phyloP scores from a whole-genome alignment of 2,888 invertebrate species.

The Sicus ferrugineus region DNA sequence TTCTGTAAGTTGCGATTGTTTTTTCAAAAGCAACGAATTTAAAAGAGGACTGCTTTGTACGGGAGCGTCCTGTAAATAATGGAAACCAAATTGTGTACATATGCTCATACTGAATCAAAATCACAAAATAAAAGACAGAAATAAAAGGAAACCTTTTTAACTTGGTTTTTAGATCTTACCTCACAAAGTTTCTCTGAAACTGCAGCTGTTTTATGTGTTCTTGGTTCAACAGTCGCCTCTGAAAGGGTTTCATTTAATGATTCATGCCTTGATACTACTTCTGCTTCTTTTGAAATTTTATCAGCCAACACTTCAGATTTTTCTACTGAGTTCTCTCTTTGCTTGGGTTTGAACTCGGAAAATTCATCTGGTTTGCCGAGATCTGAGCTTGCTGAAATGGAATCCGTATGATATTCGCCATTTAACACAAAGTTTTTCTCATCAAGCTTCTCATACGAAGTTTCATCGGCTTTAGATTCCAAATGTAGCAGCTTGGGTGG shows the following conservation, averaged over 20 bases:
- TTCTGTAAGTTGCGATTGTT: slow-evolving; percentile 34
- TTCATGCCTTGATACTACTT: no score
- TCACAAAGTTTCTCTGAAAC: not conserved
- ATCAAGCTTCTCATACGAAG: not conserved
- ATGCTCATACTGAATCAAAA: not conserved
- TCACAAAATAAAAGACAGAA: not conserved
- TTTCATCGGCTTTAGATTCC: slow-evolving; percentile 16
- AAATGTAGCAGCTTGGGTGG: slow-evolving; percentile 44
- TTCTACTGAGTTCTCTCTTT: not conserved
- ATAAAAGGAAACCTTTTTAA: not conserved
- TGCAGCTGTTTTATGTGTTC: not conserved
- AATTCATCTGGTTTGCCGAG: not conserved
- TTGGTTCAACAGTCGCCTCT: not conserved
- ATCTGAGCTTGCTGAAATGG: not conserved
- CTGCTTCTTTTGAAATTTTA: no score
- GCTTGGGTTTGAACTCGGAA: not conserved
- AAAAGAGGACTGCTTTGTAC: slow-evolving; percentile 10
- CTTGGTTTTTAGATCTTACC: not conserved
- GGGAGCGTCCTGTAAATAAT: not conserved
- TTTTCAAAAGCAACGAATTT: slow-evolving; percentile 43
- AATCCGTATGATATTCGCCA: not conserved
- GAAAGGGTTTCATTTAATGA: not conserved
- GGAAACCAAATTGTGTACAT: no score
- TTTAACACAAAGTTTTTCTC: not conserved
- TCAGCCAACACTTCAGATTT: not conserved